phyloP scores from a whole-genome alignment of 2,113 vertebrate species.

The Regulus satrapa region DNA sequence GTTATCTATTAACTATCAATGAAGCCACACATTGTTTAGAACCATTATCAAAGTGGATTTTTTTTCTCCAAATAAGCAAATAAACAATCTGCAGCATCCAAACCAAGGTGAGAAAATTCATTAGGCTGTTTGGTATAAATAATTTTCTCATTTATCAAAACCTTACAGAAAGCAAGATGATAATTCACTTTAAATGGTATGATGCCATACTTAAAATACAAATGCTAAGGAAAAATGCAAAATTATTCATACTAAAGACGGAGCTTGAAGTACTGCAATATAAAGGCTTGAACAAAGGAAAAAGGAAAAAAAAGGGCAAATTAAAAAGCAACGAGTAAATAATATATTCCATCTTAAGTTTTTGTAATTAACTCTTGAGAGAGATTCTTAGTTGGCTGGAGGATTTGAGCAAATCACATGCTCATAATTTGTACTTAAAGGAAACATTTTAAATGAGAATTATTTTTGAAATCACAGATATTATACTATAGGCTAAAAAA shows the following conservation, averaged over 20 bases:
- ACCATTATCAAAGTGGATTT: slow-evolving; percentile 12
- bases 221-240: neutral
- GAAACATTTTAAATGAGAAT: neutral
- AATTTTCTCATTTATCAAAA: slow-evolving; percentile 55
- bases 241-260: neutral
- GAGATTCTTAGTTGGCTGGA: neutral
- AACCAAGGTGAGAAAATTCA: slow-evolving; percentile 39
- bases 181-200: neutral
- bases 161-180: neutral
- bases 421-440: neutral
- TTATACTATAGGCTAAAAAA: neutral
- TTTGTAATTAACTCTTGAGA: neutral
- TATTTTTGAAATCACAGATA: neutral
- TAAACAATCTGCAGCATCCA: slow-evolving; percentile 43
- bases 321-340: neutral
- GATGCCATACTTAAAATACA: neutral
- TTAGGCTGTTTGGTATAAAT: slow-evolving; percentile 11
- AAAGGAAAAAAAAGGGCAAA: too few relatives aligned
- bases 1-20: slow-evolving; percentile 69
- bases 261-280: neutral
- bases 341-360: neutral
- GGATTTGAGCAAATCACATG: neutral
- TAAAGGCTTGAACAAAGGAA: slow-evolving; percentile 4
- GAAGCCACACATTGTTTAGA: slow-evolving; percentile 38
- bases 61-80: slow-evolving; percentile 56